Evolutionary conservation across 2,888 invertebrate genomes (phyloP).

Genomic region (Spodoptera exigua): DNA sequence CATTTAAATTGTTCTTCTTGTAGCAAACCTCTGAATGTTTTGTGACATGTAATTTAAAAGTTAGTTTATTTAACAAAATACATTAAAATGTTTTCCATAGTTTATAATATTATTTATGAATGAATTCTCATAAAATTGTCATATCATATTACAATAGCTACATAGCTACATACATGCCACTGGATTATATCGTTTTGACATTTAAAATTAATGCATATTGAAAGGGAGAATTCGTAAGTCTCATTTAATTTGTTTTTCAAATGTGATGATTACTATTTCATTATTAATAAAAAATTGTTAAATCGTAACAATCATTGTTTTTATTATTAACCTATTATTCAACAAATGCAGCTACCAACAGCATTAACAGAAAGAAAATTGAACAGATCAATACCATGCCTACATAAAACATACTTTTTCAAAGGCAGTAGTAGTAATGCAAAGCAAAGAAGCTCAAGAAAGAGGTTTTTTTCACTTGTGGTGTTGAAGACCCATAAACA

Average conservation of each 20-base stretch:
- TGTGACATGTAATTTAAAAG: slow-evolving; percentile 16
- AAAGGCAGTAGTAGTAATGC: too few relatives aligned
- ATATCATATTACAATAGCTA: slow-evolving; percentile 26
- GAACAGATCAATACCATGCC: too few relatives aligned
- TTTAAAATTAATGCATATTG: slow-evolving; percentile 44
- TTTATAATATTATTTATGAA: slow-evolving; percentile 30
- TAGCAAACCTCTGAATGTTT: slow-evolving; percentile 14
- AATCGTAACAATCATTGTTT: slow-evolving; percentile 44
- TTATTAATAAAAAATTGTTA: slow-evolving; percentile 65
- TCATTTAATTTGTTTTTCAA: slow-evolving; percentile 60
- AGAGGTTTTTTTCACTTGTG: too few relatives aligned
- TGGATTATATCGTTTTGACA: slow-evolving; percentile 53
- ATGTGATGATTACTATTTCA: slow-evolving; percentile 61
- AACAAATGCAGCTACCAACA: background rate
- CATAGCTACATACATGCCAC: slow-evolving; percentile 33
- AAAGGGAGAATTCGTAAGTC: slow-evolving; percentile 39
- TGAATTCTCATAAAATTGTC: slow-evolving; percentile 28
- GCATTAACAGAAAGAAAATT: too few relatives aligned
- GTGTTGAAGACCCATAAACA: too few relatives aligned
- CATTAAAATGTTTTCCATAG: slow-evolving; percentile 29
- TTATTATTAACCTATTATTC: slow-evolving; percentile 7
- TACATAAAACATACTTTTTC: too few relatives aligned
- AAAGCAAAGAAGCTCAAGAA: too few relatives aligned
- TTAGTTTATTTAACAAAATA: slow-evolving; percentile 11
- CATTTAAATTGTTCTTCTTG: slow-evolving; percentile 26